Evolutionary conservation across 2,113 vertebrate species (phyloP), one percentile per base, ranked within the genome.

Genomic region (Ochotona princeps): DNA sequence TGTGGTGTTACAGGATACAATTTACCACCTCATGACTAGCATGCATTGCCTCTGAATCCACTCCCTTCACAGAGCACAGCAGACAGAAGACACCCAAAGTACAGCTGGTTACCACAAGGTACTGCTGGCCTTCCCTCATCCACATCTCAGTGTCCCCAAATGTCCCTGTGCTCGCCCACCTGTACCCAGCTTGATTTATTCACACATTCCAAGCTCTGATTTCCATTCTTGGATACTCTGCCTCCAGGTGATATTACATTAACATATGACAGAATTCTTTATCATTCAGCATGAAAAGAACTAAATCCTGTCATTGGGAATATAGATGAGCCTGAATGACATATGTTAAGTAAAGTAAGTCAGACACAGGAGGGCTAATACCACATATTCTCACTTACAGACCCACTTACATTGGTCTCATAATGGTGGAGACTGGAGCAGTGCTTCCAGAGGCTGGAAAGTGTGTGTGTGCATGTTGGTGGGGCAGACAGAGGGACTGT

Each of bases 221-320:
- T 94, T 26, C 13, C 51, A 66, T 84, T 70, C 15, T 83, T 30
- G 60, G 30, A 83, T 85, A 32, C 89, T 38, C 14, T 12, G 73
- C 21, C 63, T 83, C 66, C 14, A 28, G 63, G 63, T 61, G 28
- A 49, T 2, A 49, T 23, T 32, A 60, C 35, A 35, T 51, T 86
- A 61, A 89, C 87, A 83, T 88, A 49, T 89, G n/a, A 57, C 12
- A 49, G 51, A 72, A 83, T 83, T 69, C 30, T 47, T 91, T 74
- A 73, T 20, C 49, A 49, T 90, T 63, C 25, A 73, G 14, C 9
- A 72, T 20, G 30, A 57, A 54, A 89, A 35, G 30, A 80, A 89
- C 23, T 8, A 69, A 30, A 79, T 67, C 7, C 26, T 74, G 10
- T 63, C 70, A 75, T 78, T 44, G 57, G 49, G 12, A 67, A 69